A percentile compares a stretch with the other conserved stretches of the same genome.
phyloP scores from a whole-genome alignment of 2,888 invertebrate genomes.

The Eristalis tenax region DNA sequence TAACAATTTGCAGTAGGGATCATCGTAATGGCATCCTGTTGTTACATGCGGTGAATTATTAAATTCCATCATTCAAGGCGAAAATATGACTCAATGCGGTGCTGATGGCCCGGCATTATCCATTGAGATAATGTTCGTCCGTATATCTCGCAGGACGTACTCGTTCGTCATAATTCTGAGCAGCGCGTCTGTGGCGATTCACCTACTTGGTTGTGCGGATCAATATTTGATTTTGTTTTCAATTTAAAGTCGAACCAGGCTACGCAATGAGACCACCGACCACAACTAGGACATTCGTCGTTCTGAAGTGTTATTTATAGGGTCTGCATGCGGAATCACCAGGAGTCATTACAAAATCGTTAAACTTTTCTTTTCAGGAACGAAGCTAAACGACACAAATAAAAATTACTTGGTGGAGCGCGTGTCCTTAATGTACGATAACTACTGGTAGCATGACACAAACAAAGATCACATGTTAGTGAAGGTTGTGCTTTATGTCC shows the following conservation, averaged over 20 bases:
- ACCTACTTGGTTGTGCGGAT: constrained; percentile 29
- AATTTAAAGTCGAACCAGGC: background rate
- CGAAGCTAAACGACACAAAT: background rate
- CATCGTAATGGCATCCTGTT: constrained; percentile 42
- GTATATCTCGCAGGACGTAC: constrained; percentile 37
- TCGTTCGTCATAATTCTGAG: constrained; percentile 23
- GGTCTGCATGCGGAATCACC: background rate
- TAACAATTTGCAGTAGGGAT: constrained; percentile 44
- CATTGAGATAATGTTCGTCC: constrained; percentile 25
- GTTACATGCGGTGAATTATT: constrained; percentile 51
- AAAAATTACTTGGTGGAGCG: background rate
- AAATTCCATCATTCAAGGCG: constrained; percentile 45
- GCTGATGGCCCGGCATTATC: background rate
- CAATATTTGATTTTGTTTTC: background rate
- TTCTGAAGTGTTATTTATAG: background rate
- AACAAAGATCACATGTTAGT: background rate
- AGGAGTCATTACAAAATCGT: constrained; percentile 23
- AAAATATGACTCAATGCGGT: constrained; percentile 10
- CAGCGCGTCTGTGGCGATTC: background rate
- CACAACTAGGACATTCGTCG: background rate
- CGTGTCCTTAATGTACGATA: background rate
- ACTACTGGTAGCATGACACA: background rate
- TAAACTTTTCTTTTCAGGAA: constrained; percentile 2
- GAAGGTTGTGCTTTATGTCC: constrained; percentile 1
- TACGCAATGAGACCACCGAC: too few relatives aligned